Evolutionary conservation across 2,797 vertebrate species (phyloP).

Genomic region (Phrynocephalus forsythii): DNA sequence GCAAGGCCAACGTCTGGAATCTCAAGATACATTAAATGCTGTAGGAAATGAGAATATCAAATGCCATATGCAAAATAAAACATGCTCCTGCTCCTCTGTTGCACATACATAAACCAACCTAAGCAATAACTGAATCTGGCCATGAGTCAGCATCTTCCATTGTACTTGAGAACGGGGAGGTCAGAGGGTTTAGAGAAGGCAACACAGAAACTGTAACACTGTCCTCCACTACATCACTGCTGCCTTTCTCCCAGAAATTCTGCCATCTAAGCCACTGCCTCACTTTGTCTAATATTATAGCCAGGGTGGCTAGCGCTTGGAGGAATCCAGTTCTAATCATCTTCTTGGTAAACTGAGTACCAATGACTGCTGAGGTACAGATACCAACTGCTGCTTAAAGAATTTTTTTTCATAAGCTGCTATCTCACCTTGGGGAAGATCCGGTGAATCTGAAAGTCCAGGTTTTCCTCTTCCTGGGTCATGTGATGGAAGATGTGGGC

Average conservation of each 20-base stretch:
- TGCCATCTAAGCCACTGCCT: background rate
- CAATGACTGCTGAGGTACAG: background rate
- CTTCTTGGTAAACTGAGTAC: background rate
- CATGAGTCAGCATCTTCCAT: background rate
- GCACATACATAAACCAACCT: background rate
- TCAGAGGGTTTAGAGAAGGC: background rate
- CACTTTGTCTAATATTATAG: background rate
- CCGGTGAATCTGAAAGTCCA: too few relatives aligned
- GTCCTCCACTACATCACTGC: background rate
- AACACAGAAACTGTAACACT: background rate
- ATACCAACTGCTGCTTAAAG: background rate
- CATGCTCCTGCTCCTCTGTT: background rate
- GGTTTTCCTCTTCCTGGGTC: too few relatives aligned
- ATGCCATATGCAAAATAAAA: background rate
- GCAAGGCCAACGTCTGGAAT: conserved; percentile 55
- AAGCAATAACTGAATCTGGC: background rate
- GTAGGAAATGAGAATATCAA: background rate
- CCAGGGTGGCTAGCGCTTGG: background rate
- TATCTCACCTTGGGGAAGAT: too few relatives aligned
- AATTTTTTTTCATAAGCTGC: background rate
- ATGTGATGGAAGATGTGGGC: too few relatives aligned
- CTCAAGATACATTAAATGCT: conserved; percentile 23
- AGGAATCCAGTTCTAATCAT: background rate
- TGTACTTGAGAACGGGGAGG: background rate
- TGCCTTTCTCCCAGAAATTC: background rate